phyloP scores from a whole-genome alignment of 2,113 vertebrate genomes.

The Pelecanus crispus region DNA sequence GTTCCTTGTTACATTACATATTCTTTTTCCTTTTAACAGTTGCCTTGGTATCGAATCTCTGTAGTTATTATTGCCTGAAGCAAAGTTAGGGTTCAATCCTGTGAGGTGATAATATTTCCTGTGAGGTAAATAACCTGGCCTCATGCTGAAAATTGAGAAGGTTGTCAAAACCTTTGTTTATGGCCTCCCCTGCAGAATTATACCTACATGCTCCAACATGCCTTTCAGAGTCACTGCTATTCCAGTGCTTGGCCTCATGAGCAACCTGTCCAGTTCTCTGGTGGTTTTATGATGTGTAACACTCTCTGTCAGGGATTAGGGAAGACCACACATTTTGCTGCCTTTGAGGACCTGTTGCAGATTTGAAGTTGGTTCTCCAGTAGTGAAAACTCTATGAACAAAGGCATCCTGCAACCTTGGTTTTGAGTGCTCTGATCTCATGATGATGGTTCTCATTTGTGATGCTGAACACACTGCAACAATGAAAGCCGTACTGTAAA shows the following conservation, averaged over 20 bases:
- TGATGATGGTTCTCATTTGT: background rate
- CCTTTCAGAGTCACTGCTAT: background rate
- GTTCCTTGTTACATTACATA: background rate
- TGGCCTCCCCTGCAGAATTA: background rate
- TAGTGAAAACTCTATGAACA: background rate
- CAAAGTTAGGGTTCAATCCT: background rate
- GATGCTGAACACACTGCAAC: fast-evolving
- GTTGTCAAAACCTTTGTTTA: background rate
- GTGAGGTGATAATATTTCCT: background rate
- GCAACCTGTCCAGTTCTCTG: background rate
- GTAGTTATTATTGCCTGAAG: background rate
- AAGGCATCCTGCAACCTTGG: background rate
- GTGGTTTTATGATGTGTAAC: background rate
- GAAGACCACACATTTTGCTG: background rate
- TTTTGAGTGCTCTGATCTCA: background rate
- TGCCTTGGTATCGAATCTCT: background rate
- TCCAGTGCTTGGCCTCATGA: background rate
- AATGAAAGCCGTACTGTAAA: background rate
- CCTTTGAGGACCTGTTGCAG: background rate
- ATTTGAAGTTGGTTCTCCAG: background rate
- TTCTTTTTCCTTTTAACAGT: background rate
- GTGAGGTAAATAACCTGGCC: background rate
- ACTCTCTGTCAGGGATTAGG: background rate
- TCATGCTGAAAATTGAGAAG: background rate
- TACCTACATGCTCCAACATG: background rate